A percentile compares a stretch with the other conserved stretches of the same genome.
Conservation (phyloP, 2,113 vertebrate genomes). For the Spermophilus dauricus region DNA sequence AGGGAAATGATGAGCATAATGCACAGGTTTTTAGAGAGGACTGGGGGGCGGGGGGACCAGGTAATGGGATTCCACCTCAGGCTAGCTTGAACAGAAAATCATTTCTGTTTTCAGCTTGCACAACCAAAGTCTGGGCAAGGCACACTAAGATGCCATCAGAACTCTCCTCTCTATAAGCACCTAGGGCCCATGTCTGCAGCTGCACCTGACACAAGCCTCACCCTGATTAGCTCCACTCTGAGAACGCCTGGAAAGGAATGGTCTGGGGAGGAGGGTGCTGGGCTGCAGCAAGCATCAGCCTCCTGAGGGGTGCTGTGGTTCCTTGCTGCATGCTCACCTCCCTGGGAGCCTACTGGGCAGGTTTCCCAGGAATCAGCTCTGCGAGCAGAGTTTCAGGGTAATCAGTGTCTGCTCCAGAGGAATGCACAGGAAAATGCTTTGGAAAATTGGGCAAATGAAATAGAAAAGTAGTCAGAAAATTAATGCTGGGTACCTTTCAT, state of each 20-base stretch:
- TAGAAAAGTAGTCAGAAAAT: not conserved
- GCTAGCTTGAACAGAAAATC: not conserved
- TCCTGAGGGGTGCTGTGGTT: fast-evolving
- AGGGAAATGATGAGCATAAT: not conserved
- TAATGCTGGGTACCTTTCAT: not conserved
- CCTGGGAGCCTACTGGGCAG: not conserved
- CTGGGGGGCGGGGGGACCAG: not conserved
- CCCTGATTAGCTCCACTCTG: not conserved
- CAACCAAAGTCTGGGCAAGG: not conserved
- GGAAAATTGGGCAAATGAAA: not conserved
- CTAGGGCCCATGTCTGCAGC: not conserved
- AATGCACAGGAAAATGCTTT: not conserved
- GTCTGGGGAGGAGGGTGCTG: no score
- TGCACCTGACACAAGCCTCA: fast-evolving
- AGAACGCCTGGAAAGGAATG: not conserved
- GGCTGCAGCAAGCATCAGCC: no score
- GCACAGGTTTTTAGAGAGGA: not conserved
- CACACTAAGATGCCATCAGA: not conserved
- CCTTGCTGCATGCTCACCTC: fast-evolving
- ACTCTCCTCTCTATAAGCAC: fast-evolving
- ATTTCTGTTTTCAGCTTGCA: not conserved
- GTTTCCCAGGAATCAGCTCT: not conserved
- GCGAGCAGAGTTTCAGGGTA: not conserved
- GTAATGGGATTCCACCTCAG: not conserved
- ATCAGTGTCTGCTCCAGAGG: not conserved